phyloP scores from a whole-genome alignment of 2,797 vertebrate genomes.

The Coregonus suidteri region DNA sequence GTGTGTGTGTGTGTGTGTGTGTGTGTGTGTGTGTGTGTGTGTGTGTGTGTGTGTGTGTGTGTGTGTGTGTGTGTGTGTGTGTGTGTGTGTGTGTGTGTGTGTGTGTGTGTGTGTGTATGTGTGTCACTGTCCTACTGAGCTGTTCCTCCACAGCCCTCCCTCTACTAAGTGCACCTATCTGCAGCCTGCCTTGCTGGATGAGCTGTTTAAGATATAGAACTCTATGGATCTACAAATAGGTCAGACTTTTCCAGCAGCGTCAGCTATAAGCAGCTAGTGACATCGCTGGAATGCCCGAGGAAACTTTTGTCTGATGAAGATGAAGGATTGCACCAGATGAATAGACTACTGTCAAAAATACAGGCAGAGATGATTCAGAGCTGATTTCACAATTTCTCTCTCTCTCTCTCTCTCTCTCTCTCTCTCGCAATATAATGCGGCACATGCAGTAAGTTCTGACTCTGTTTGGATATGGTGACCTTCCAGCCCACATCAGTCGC shows the following conservation, averaged over 20 bases:
- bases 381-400: background rate
- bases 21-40: too few species aligned
- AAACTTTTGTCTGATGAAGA: background rate
- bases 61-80: too few species aligned
- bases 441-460: background rate
- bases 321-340: conserved; percentile 11
- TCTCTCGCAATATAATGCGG: background rate
- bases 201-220: conserved; percentile 19
- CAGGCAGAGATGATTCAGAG: conserved; percentile 11
- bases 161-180: background rate
- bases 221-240: conserved; percentile 38
- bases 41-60: too few species aligned
- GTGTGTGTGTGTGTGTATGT: too few species aligned
- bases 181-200: background rate
- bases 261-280: conserved; percentile 20
- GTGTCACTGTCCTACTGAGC: too few species aligned
- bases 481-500: background rate
- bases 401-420: background rate
- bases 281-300: background rate
- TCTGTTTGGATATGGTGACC: background rate
- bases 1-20: too few species aligned
- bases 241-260: conserved; percentile 41
- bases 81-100: too few species aligned
- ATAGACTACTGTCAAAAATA: conserved; percentile 11
- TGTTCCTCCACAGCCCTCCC: conserved; percentile 12